A percentile compares a stretch with the other conserved stretches of the same genome.
These are phyloP conservation scores for Autographa pulchrina DNA, from an alignment of 2,888 invertebrate species.

Conservation along the genomic window DNA sequence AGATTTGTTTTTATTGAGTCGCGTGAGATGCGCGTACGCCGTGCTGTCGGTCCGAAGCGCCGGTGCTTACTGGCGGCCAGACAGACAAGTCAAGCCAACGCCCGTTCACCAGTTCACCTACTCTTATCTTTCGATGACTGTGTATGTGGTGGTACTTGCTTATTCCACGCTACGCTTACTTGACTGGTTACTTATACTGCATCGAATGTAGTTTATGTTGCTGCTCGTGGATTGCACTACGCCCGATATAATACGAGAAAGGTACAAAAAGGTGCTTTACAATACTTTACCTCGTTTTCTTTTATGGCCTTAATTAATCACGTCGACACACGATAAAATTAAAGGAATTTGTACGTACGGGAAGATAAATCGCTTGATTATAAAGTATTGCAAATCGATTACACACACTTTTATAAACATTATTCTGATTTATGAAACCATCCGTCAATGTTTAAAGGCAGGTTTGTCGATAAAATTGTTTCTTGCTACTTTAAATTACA, in stretches of 20 bases:
- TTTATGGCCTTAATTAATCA: conserved; percentile 58
- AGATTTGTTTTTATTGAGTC: conserved; percentile 64
- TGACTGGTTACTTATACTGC: conserved; percentile 75
- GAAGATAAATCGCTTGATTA: conserved; percentile 58
- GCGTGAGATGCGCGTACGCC: conserved; percentile 78
- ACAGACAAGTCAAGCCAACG: conserved; percentile 80
- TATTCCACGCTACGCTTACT: conserved; percentile 73
- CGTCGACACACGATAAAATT: conserved; percentile 52
- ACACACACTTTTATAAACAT: conserved; percentile 28
- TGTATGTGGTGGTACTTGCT: conserved; percentile 66
- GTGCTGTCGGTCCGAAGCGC: conserved; percentile 78
- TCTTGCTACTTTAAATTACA: not conserved
- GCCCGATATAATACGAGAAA: conserved; percentile 53
- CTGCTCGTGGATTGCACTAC: conserved; percentile 55
- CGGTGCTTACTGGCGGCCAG: conserved; percentile 79
- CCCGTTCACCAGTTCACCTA: conserved; percentile 86
- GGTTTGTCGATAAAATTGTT: not conserved
- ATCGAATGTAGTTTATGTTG: conserved; percentile 65
- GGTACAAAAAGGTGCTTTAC: conserved; percentile 55
- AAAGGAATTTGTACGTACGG: conserved; percentile 52
- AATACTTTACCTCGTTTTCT: conserved; percentile 45
- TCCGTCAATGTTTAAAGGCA: not conserved
- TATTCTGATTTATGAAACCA: not conserved
- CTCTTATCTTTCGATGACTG: conserved; percentile 84
- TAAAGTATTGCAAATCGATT: conserved; percentile 38